phyloP scores from a whole-genome alignment of 2,888 invertebrate genomes.

The Cantharis lateralis region DNA sequence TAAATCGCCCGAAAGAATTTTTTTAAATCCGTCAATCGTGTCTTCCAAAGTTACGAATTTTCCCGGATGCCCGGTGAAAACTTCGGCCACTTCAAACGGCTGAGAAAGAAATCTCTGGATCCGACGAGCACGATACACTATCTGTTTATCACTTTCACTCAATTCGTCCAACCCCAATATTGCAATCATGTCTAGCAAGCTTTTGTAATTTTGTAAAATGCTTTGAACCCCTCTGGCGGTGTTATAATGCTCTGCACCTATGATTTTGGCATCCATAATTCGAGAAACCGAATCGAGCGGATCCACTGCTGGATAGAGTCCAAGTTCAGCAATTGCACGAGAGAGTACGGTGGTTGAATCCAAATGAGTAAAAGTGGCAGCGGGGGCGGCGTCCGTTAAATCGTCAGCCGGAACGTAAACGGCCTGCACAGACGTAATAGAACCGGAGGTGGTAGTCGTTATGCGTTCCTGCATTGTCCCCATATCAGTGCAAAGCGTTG shows the following conservation, averaged over 20 bases:
- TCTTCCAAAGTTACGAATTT: conserved; percentile 92
- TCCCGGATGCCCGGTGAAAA: conserved; percentile 95
- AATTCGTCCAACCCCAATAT: conserved; percentile 99
- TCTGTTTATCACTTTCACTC: conserved; percentile 97
- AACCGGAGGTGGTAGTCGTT: conserved; percentile 91
- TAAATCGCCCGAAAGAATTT: conserved; percentile 86
- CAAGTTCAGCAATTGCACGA: conserved; percentile 89
- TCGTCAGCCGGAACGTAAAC: conserved; percentile 94
- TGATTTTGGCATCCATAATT: conserved; percentile 92
- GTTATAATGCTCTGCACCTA: conserved; percentile 85
- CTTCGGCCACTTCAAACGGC: conserved; percentile 96
- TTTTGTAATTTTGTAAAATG: conserved; percentile 75
- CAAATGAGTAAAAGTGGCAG: conserved; percentile 93
- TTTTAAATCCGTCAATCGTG: conserved; percentile 87
- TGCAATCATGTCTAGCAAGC: conserved; percentile 89
- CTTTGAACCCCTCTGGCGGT: conserved; percentile 91
- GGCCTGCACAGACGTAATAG: conserved; percentile 90
- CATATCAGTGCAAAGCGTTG: conserved; percentile 95
- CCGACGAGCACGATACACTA: conserved; percentile 94
- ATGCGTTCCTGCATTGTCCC: conserved; percentile 96
- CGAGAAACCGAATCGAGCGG: conserved; percentile 91
- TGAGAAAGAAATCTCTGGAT: conserved; percentile 98
- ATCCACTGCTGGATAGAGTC: conserved; percentile 93
- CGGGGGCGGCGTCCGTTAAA: conserved; percentile 93
- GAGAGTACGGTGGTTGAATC: conserved; percentile 94